Percentiles rank a stretch among this genome's conserved stretches.
phyloP scores from a whole-genome alignment of 2,113 vertebrate genomes.

The Nibea albiflora region DNA sequence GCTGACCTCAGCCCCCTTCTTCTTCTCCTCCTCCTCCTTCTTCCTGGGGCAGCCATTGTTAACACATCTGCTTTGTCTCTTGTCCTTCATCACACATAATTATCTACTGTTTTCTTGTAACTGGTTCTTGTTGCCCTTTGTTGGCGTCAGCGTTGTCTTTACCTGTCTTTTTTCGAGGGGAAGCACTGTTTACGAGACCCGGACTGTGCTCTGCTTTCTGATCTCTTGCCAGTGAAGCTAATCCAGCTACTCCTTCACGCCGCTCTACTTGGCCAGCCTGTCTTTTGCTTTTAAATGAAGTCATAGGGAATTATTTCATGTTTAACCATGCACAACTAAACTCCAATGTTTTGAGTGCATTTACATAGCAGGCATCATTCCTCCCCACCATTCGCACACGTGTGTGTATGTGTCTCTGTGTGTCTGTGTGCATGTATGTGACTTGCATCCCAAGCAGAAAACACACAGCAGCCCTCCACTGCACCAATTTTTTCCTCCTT shows the following conservation, averaged over 20 bases:
- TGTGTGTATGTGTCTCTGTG: slow-evolving; percentile 30
- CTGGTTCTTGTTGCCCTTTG: slow-evolving; percentile 51
- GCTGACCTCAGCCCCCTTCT: slow-evolving; percentile 79
- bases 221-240: slow-evolving; percentile 56
- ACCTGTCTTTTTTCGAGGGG: slow-evolving; percentile 50
- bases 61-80: slow-evolving; percentile 62
- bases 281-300: slow-evolving; percentile 67
- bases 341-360: slow-evolving; percentile 55
- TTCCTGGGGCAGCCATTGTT: slow-evolving; percentile 74
- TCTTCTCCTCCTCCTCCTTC: slow-evolving; percentile 53
- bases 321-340: slow-evolving; percentile 66
- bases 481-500: slow-evolving; percentile 63
- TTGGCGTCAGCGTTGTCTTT: slow-evolving; percentile 54
- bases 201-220: slow-evolving; percentile 47
- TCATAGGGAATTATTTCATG: slow-evolving; percentile 62
- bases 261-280: slow-evolving; percentile 46
- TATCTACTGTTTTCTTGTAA: slow-evolving; percentile 41
- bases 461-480: slow-evolving; percentile 65
- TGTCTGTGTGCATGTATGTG: slow-evolving; percentile 51
- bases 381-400: slow-evolving; percentile 22
- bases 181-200: slow-evolving; percentile 57
- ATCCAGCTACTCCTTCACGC: slow-evolving; percentile 49
- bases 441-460: slow-evolving; percentile 76
- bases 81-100: slow-evolving; percentile 64
- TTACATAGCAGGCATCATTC: slow-evolving; percentile 55